Percentiles rank a stretch among this genome's conserved stretches.
Evolutionary conservation across 2,113 vertebrate species (phyloP).

Genomic region (Electrona antarctica): DNA sequence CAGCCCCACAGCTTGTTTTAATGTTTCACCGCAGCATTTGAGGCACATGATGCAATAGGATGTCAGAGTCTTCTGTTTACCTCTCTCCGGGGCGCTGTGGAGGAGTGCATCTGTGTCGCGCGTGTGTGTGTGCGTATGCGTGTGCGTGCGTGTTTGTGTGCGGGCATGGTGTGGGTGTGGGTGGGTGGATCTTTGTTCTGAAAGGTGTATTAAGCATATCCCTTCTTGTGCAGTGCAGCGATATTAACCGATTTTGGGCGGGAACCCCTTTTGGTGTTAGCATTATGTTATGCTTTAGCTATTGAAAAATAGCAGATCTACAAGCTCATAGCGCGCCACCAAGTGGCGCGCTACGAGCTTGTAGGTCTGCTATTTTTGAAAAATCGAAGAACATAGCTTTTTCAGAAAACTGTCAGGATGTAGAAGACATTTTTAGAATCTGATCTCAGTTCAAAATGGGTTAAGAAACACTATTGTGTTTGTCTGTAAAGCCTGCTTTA

Average conservation of each 20-base stretch:
- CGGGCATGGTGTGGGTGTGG: constrained; percentile 58
- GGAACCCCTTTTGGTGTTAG: no score
- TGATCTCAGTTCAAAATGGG: no score
- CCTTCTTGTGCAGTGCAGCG: constrained; percentile 54
- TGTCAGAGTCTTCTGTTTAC: constrained; percentile 77
- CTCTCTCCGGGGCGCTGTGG: constrained; percentile 65
- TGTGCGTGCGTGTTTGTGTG: constrained; percentile 5
- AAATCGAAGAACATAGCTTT: no score
- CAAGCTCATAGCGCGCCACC: no score
- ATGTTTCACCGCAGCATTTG: constrained; percentile 68
- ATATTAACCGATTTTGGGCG: no score
- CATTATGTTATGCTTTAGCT: no score
- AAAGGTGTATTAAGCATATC: constrained; percentile 64
- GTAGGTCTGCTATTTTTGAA: no score
- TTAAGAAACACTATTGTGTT: constrained; percentile 30
- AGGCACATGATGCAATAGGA: constrained; percentile 79
- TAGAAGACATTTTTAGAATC: no score
- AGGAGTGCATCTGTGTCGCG: constrained; percentile 51
- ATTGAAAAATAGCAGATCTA: no score
- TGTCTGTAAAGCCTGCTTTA: constrained; percentile 15
- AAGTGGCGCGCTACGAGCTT: no score
- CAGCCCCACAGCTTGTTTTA: constrained; percentile 71
- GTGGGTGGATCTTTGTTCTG: constrained; percentile 66
- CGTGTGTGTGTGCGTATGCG: constrained; percentile 6
- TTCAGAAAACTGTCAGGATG: no score